phyloP scores from a whole-genome alignment of 2,797 vertebrate genomes.

The Oreonectes daqikongensis region DNA sequence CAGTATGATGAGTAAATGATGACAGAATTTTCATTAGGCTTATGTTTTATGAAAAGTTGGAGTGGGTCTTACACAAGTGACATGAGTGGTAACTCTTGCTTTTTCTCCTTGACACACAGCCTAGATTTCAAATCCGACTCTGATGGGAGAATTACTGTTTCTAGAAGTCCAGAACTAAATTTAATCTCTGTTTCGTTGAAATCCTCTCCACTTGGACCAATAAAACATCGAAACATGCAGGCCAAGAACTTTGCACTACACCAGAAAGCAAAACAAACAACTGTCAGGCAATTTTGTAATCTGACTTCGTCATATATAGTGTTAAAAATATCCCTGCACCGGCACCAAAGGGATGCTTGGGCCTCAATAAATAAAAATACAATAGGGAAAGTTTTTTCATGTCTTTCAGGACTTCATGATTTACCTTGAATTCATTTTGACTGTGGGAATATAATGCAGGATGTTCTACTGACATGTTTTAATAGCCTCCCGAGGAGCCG shows the following conservation, averaged over 20 bases:
- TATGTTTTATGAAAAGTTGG: background rate
- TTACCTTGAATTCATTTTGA: constrained; percentile 33
- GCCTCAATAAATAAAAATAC: constrained; percentile 5
- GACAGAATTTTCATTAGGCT: background rate
- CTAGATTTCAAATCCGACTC: background rate
- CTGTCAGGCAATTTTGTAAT: background rate
- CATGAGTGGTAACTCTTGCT: background rate
- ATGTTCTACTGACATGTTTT: constrained; percentile 51
- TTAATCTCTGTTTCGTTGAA: background rate
- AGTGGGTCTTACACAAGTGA: background rate
- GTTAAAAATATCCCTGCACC: constrained; percentile 5
- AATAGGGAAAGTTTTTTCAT: background rate
- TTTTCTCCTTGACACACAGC: background rate
- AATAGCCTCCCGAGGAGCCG: constrained; percentile 46
- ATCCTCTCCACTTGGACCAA: background rate
- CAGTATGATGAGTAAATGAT: background rate
- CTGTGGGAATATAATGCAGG: constrained; percentile 48
- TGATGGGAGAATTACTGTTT: background rate
- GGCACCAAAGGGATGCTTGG: background rate
- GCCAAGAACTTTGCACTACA: background rate
- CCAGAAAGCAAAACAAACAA: constrained; percentile 6
- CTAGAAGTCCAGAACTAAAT: constrained; percentile 1
- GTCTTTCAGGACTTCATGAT: constrained; percentile 24
- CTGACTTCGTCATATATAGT: background rate
- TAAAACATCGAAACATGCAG: background rate